Conservation (phyloP, 2,113 vertebrate genomes). For the Callorhinus ursinus region DNA sequence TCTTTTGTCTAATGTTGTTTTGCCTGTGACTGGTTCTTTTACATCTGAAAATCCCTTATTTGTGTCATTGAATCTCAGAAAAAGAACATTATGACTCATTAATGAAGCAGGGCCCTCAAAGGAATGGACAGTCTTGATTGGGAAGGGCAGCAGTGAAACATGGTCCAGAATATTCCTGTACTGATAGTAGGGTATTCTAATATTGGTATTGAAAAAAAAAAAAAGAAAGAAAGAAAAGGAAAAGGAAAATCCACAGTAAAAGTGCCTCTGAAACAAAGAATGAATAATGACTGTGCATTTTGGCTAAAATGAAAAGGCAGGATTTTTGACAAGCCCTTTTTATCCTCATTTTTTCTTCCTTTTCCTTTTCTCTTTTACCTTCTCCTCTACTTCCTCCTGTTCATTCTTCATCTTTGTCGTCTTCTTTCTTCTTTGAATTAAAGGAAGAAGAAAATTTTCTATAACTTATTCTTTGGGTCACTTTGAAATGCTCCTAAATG, state of each 20-base stretch:
- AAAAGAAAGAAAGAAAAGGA: background rate
- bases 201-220: background rate
- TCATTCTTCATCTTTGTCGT: constrained; percentile 12
- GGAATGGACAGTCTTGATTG: constrained; percentile 1
- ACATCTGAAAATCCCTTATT: constrained; percentile 14
- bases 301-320: background rate
- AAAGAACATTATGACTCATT: constrained; percentile 40
- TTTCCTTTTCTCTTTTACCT: background rate
- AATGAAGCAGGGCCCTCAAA: background rate
- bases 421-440: constrained; percentile 41
- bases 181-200: background rate
- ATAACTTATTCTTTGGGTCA: background rate
- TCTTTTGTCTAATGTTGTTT: background rate
- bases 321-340: constrained; percentile 30
- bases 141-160: background rate
- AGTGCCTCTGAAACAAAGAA: constrained; percentile 44
- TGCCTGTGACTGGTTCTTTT: background rate
- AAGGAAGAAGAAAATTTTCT: background rate
- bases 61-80: constrained; percentile 11
- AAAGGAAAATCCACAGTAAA: constrained; percentile 21
- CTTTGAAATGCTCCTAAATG: background rate
- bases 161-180: background rate
- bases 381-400: background rate
- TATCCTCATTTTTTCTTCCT: background rate
- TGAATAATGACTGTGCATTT: background rate